A percentile compares a stretch with the other conserved stretches of the same genome.
Evolutionary conservation across 2,113 vertebrate genomes (phyloP).

Genomic region (Equus quagga): DNA sequence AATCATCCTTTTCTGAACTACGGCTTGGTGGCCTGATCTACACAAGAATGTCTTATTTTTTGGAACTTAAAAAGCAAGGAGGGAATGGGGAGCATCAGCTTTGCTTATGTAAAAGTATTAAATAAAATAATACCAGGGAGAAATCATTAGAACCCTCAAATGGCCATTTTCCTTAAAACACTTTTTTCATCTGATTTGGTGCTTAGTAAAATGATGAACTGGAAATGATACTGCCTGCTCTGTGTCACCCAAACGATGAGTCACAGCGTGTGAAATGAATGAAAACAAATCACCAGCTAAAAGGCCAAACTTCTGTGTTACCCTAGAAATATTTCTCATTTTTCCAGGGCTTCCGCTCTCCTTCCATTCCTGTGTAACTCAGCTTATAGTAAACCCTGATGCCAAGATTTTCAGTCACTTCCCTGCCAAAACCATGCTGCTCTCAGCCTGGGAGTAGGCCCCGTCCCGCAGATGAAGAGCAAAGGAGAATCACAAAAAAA

Average conservation of each 20-base stretch:
- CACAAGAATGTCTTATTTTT: background rate
- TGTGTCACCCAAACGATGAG: background rate
- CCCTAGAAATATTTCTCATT: background rate
- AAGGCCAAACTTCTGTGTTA: background rate
- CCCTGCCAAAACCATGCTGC: background rate
- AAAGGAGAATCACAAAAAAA: background rate
- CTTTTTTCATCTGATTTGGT: background rate
- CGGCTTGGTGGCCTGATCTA: background rate
- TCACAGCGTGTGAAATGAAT: background rate
- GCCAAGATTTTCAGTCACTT: background rate
- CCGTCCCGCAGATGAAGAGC: background rate
- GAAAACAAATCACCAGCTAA: background rate
- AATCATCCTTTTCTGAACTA: background rate
- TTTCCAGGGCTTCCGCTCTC: background rate
- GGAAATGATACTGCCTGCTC: background rate
- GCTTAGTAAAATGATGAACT: conserved; percentile 3
- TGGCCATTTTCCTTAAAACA: background rate
- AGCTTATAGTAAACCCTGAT: background rate
- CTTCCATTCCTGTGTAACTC: conserved; percentile 40
- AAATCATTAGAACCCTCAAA: background rate
- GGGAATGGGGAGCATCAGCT: background rate
- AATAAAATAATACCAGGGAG: background rate
- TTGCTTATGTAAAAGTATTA: background rate
- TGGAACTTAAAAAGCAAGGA: background rate
- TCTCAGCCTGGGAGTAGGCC: background rate